Evolutionary conservation across 1,140 invertebrate genomes (phyloP).

Genomic region (Drosophila subpulchrella): DNA sequence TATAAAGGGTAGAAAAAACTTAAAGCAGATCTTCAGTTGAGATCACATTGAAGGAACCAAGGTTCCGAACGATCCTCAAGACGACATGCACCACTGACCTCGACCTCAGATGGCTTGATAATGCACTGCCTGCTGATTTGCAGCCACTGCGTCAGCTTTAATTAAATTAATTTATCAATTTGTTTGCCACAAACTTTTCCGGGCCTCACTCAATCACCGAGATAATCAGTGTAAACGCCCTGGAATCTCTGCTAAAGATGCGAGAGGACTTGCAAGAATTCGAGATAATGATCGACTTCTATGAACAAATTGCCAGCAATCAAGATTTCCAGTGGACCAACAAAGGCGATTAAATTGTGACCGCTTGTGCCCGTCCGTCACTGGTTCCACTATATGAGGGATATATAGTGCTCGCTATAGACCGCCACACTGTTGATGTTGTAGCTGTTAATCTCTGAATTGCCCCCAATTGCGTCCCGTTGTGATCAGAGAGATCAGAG

Average conservation of each 20-base stretch:
- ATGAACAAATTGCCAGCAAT: slow-evolving; percentile 77
- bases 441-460: slow-evolving; percentile 54
- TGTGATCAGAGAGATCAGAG: slow-evolving; percentile 10
- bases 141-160: slow-evolving; percentile 18
- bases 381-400: slow-evolving; percentile 33
- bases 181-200: slow-evolving; percentile 62
- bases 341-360: slow-evolving; percentile 51
- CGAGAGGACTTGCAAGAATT: slow-evolving; percentile 70
- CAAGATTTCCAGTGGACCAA: slow-evolving; percentile 35
- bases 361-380: slow-evolving; percentile 4
- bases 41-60: background rate
- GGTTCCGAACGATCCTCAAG: background rate
- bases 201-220: slow-evolving; percentile 25
- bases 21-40: background rate
- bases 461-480: slow-evolving; percentile 63
- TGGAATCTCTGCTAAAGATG: background rate
- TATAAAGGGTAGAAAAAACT: no score
- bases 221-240: slow-evolving; percentile 44
- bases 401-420: slow-evolving; percentile 23
- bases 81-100: slow-evolving; percentile 22
- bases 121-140: slow-evolving; percentile 11
- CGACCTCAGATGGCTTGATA: slow-evolving; percentile 2
- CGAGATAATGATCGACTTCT: slow-evolving; percentile 76
- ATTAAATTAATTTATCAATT: slow-evolving; percentile 70
- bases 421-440: slow-evolving; percentile 6